Evolutionary conservation across 2,888 invertebrate species (phyloP), one percentile per base, ranked within the genome.

Genomic region (Drosophila neutralis): DNA sequence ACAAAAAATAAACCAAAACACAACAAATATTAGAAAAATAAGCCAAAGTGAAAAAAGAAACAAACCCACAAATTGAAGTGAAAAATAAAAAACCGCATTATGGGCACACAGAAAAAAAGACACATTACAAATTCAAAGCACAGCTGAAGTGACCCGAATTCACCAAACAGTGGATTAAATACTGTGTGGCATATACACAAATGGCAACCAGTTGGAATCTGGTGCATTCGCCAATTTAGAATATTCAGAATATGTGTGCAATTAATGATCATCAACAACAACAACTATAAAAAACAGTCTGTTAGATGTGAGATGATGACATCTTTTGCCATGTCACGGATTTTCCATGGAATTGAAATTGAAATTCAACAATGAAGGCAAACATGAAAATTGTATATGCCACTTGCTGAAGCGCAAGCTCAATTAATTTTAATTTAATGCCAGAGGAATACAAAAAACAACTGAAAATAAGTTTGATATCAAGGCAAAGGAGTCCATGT

Each of bases 341-440:
- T 74, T 86, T 89, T 86, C 89, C 85, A 72, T 78, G 80, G 77
- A 86, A 86, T 82, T 80, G 87, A 87, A 88, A 75, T 82, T 79
- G 75, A 87, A 76, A 74, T 73, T 48, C 75, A 54, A 68, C 40
- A 61, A 31, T 68, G 65, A 75, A 71, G 80, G 75, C 85, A 56
- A 87, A 53, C 77, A 67, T 52, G 56, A 74, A 74, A 89, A 87
- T 86, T 82, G 24, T 89, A 78, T 86, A 76, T 80, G 74, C 40
- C 73, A 64, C 56, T 67, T 65, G 60, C 63, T 63, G 60, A 45
- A 45, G 24, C 45, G 11, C 27, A 78, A 78, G 73, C 80, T 74
- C 88, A 87, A 87, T 87, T 87, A 79, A 87, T 81, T 89, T 88
- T 79, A 89, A 87, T 87, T 89, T 76, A 83, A 74, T 70, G 82